Conservation (phyloP, 2,888 invertebrate genomes). For the Aporophyla nigra region DNA sequence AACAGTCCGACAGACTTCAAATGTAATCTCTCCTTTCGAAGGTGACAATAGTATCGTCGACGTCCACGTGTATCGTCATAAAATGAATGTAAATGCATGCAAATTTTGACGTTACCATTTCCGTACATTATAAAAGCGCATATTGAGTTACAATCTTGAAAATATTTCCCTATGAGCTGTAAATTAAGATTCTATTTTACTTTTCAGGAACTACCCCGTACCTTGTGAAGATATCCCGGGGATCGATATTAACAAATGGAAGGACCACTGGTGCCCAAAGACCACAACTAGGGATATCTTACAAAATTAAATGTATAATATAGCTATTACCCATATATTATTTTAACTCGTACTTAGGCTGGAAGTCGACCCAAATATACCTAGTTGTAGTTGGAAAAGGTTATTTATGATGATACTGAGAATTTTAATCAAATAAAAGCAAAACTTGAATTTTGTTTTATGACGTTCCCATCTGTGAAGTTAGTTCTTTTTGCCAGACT, state of each 20-base stretch:
- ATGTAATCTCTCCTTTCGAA: not conserved
- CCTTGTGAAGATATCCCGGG: slow-evolving; percentile 49
- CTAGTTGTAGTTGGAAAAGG: not conserved
- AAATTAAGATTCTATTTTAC: not conserved
- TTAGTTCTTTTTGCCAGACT: slow-evolving; percentile 4
- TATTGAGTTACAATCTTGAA: not conserved
- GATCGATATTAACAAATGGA: slow-evolving; percentile 49
- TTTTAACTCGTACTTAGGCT: not conserved
- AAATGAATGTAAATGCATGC: not conserved
- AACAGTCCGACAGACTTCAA: too few species aligned
- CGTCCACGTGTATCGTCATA: not conserved
- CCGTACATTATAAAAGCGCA: not conserved
- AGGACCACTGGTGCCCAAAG: slow-evolving; percentile 46
- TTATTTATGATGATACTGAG: not conserved
- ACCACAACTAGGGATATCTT: slow-evolving; percentile 17
- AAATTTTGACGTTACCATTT: not conserved
- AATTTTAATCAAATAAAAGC: not conserved
- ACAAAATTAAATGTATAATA: not conserved
- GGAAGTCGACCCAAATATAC: not conserved
- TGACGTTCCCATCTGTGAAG: too few species aligned
- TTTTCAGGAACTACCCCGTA: slow-evolving; percentile 48
- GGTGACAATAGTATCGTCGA: not conserved
- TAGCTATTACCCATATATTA: not conserved
- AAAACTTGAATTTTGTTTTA: not conserved
- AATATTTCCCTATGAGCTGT: not conserved